These are phyloP conservation scores for Procambarus virginalis DNA, from an alignment of 1,140 invertebrate species.

Conservation along the genomic window DNA sequence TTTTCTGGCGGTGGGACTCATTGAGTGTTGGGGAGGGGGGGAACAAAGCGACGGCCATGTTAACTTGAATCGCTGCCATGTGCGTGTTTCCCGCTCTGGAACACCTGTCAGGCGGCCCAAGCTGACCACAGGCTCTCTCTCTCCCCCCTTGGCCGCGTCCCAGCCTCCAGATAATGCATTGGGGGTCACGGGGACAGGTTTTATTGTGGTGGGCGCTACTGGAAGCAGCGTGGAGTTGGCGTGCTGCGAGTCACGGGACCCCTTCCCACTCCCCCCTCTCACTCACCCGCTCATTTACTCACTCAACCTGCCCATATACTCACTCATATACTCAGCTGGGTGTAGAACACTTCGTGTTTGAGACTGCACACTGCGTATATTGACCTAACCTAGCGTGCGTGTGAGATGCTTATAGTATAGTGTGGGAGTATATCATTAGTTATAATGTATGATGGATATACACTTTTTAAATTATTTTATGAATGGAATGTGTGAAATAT, in stretches of 20 bases:
- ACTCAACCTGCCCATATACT: too few relatives aligned
- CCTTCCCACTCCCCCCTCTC: neutral
- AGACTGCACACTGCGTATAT: too few relatives aligned
- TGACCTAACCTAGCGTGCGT: too few relatives aligned
- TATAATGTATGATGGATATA: too few relatives aligned
- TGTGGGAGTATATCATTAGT: too few relatives aligned
- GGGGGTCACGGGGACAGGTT: neutral
- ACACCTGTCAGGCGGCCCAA: slow-evolving; percentile 21
- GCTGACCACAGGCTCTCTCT: neutral
- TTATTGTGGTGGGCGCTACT: neutral
- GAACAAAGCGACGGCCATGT: slow-evolving; percentile 65
- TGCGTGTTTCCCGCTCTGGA: slow-evolving; percentile 33
- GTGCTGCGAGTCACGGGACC: neutral
- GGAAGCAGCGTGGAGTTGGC: neutral
- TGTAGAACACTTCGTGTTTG: too few relatives aligned
- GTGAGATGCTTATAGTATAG: too few relatives aligned
- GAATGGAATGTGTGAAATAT: too few relatives aligned
- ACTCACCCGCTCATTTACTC: neutral
- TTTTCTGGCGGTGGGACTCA: neutral
- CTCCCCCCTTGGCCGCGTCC: neutral
- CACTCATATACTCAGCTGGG: too few relatives aligned
- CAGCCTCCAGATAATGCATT: neutral
- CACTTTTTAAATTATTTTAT: too few relatives aligned
- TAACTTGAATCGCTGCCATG: slow-evolving; percentile 52
- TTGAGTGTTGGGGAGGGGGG: neutral